Base-by-base conservation (phyloP, 2,113 vertebrate species). In the Ptyas mucosa region DNA sequence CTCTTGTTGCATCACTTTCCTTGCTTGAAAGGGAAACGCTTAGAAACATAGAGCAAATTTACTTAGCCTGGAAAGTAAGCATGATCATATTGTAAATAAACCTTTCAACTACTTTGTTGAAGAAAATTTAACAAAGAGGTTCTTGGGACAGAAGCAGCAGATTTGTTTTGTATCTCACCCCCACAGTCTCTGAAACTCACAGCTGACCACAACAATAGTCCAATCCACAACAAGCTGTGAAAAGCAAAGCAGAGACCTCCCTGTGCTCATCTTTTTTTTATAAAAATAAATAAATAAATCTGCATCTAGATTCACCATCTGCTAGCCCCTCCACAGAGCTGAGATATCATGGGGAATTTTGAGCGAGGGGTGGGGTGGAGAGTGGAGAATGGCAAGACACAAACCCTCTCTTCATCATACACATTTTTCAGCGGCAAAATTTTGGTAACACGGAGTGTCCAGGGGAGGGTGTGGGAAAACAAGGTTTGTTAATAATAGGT, bases 261-360 rank as follows among this genome's bases (percentile, higher is more conserved):
- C 95, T 91, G 94, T 94, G 95, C 95, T 96, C 96, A 96, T 96
- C 96, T 96, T 94, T 92, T 96, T 93, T 92, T 26, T 1, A 53
- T 26, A 52, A 64, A 64, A 88, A 86, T 23, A 57, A 54, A 57
- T 57, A 57, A 87, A 96, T 95, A 95, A 96, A 64, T 89, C 88
- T 96, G 75, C 96, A 96, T 96, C 96, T 95, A 97, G 97, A 95
- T 95, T 86, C 93, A 0, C 97, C 96, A 97, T 97, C 96, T 97
- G 95, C 95, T 96, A 94, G 96, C 92, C 94, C 94, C 93, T 96
- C 94, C 93, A 95, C 94, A 93, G 85, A 96, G 96, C 90, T 95
- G 94, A 93, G 55, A 58, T 39, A 86, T 92, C 89, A 0, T 91
- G 39, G 69, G 75, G 57, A 4, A 75, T 93, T 86, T 86, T 92